A percentile compares a stretch with the other conserved stretches of the same genome.
These are phyloP conservation scores for Papilio aristodemus DNA, from an alignment of 1,140 invertebrate genomes.

Conservation along the genomic window DNA sequence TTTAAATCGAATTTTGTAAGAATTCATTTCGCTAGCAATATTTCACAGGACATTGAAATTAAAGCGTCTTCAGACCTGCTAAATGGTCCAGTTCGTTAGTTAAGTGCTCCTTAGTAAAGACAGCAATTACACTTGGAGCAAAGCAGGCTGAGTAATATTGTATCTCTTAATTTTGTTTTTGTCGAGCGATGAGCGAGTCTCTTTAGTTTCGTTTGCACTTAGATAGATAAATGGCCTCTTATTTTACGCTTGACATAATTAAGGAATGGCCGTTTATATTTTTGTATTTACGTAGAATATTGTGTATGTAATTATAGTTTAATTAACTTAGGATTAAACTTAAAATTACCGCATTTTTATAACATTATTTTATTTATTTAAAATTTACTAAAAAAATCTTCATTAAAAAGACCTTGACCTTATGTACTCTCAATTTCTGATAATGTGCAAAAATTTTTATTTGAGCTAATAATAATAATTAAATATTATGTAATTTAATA, in stretches of 20 bases:
- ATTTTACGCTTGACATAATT: slow-evolving; percentile 29
- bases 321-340: not conserved
- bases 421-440: no score
- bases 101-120: slow-evolving; percentile 34
- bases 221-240: slow-evolving; percentile 29
- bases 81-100: slow-evolving; percentile 35
- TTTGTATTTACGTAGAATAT: slow-evolving; percentile 6
- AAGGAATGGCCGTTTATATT: slow-evolving; percentile 17
- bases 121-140: slow-evolving; percentile 33
- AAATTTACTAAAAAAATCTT: no score
- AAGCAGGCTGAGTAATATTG: slow-evolving; percentile 33
- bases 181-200: slow-evolving; percentile 26
- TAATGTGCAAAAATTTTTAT: no score
- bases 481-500: no score
- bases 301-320: not conserved
- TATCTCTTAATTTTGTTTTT: slow-evolving; percentile 35
- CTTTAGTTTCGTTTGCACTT: slow-evolving; percentile 31
- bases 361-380: no score
- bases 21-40: slow-evolving; percentile 32
- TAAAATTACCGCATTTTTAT: not conserved
- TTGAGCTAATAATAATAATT: no score
- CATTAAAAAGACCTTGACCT: no score
- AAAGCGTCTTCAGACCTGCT: slow-evolving; percentile 33
- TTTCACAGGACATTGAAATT: slow-evolving; percentile 34
- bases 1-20: slow-evolving; percentile 28